Conservation (phyloP, 2,797 vertebrate species). For the Gastrophryne carolinensis region DNA sequence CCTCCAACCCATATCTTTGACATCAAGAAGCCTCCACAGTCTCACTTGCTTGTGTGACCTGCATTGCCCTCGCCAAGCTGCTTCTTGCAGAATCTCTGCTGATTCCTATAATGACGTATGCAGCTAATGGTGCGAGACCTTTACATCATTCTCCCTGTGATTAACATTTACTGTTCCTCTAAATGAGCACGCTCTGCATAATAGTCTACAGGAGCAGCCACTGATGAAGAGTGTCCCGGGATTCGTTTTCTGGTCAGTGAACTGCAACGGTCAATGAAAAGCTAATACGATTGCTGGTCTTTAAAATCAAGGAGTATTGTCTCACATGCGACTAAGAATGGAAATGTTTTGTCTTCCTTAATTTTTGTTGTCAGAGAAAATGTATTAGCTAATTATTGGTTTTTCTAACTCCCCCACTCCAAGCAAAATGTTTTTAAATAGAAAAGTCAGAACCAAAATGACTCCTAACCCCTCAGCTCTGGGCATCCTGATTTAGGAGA, state of each 20-base stretch:
- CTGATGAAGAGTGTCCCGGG: slow-evolving; percentile 1
- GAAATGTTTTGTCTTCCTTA: too few species aligned
- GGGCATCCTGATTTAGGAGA: too few species aligned
- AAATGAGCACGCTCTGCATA: background rate
- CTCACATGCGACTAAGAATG: too few species aligned
- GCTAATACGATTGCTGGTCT: slow-evolving; percentile 6
- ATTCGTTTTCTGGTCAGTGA: background rate
- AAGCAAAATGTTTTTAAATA: too few species aligned
- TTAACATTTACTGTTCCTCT: slow-evolving; percentile 11
- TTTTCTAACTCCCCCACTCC: too few species aligned
- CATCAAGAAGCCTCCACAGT: background rate
- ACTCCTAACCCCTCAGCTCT: too few species aligned
- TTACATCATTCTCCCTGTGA: slow-evolving; percentile 20
- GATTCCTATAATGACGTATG: background rate
- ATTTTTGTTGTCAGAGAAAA: too few species aligned
- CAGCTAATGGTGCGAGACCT: slow-evolving; percentile 27
- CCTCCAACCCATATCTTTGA: background rate
- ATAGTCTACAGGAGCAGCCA: background rate
- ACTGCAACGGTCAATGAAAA: slow-evolving; percentile 1
- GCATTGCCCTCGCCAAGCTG: background rate
- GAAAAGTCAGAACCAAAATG: too few species aligned
- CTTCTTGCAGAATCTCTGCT: background rate
- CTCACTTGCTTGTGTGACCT: background rate
- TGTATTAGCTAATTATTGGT: too few species aligned
- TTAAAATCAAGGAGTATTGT: background rate